These are phyloP conservation scores for Vanessa cardui DNA, from an alignment of 2,888 invertebrate species.

Conservation along the genomic window DNA sequence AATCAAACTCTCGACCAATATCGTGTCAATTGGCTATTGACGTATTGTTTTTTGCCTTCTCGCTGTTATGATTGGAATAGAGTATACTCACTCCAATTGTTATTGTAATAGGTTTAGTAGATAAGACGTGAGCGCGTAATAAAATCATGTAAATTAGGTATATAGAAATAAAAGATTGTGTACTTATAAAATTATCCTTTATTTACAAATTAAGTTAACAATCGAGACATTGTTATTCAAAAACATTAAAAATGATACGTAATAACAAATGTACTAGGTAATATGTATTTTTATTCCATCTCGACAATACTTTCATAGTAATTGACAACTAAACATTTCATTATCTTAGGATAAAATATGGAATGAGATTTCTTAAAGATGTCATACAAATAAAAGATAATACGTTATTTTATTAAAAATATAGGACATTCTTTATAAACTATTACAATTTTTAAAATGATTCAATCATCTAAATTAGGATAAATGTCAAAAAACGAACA, in stretches of 20 bases:
- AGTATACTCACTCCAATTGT: no score
- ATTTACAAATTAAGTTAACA: conserved; percentile 57
- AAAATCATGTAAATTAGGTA: neutral
- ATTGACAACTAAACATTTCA: conserved; percentile 29
- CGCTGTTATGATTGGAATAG: no score
- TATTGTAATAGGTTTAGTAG: no score
- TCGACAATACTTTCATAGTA: conserved; percentile 10
- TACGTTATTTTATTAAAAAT: conserved; percentile 22
- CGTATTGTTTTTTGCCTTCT: no score
- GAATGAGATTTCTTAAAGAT: conserved; percentile 29
- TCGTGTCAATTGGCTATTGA: no score
- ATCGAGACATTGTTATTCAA: conserved; percentile 42
- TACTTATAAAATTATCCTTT: conserved; percentile 52
- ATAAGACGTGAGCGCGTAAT: no score
- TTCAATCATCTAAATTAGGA: neutral
- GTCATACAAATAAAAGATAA: conserved; percentile 21
- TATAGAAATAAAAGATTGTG: conserved; percentile 29
- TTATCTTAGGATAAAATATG: conserved; percentile 18
- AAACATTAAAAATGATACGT: conserved; percentile 31
- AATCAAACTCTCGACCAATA: no score
- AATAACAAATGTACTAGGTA: conserved; percentile 20
- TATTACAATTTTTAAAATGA: conserved; percentile 9
- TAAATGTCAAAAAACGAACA: conserved; percentile 10
- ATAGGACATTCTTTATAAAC: conserved; percentile 3
- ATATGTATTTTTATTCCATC: conserved; percentile 10